Conservation (phyloP, 2,113 vertebrate species). For the Phaethon lepturus region DNA sequence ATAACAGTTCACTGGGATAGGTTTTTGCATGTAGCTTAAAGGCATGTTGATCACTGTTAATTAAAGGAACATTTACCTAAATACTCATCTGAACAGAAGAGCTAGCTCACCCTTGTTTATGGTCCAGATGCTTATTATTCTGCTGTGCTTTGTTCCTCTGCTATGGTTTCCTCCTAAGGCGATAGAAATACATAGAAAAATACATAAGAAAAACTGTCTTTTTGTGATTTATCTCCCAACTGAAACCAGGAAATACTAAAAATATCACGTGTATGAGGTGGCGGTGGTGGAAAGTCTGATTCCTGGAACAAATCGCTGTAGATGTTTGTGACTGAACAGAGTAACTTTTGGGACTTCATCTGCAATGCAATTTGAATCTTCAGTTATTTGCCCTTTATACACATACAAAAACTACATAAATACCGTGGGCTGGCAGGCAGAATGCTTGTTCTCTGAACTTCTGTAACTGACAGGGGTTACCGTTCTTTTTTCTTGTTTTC, state of each 20-base stretch:
- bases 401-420: neutral
- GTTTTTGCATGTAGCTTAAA: neutral
- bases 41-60: neutral
- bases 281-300: neutral
- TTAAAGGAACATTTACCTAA: neutral
- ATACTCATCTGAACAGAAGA: neutral
- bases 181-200: neutral
- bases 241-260: neutral
- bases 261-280: neutral
- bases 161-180: neutral
- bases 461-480: neutral
- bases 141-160: neutral
- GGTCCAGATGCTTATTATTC: neutral
- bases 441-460: neutral
- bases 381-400: neutral
- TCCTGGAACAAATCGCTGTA: neutral
- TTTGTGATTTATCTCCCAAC: neutral
- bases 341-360: neutral
- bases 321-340: neutral
- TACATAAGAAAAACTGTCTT: neutral
- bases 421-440: neutral
- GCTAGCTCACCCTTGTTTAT: neutral
- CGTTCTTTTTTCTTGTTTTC: neutral
- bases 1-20: neutral
- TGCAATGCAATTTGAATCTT: neutral